Conservation (phyloP, 2,888 invertebrate species). For the Baccha elongata region DNA sequence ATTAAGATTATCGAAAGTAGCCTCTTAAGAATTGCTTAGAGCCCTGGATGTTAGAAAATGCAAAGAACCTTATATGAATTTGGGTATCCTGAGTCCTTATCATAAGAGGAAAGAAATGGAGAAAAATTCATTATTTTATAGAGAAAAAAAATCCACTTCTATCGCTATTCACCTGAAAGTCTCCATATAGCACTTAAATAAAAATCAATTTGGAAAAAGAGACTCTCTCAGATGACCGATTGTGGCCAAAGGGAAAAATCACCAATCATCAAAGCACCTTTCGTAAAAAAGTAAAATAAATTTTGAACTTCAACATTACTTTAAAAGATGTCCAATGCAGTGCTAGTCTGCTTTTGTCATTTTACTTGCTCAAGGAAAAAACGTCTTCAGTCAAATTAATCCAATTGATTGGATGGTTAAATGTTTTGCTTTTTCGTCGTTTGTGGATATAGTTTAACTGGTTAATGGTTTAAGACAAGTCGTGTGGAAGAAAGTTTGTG, state of each 20-base stretch:
- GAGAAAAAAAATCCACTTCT: slow-evolving; percentile 67
- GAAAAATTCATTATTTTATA: slow-evolving; percentile 66
- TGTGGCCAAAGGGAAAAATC: slow-evolving; percentile 32
- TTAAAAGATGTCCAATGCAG: slow-evolving; percentile 51
- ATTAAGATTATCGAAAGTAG: slow-evolving; percentile 74
- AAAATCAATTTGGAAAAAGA: slow-evolving; percentile 59
- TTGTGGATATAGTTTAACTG: slow-evolving; percentile 24
- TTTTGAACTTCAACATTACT: slow-evolving; percentile 17
- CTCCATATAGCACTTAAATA: slow-evolving; percentile 47
- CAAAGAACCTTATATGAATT: slow-evolving; percentile 38
- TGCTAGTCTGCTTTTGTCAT: slow-evolving; percentile 65
- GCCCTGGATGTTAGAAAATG: slow-evolving; percentile 38
- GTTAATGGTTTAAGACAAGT: slow-evolving; percentile 29
- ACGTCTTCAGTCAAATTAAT: slow-evolving; percentile 65
- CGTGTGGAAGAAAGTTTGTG: slow-evolving; percentile 64
- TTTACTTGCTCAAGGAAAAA: slow-evolving; percentile 18
- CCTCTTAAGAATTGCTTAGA: slow-evolving; percentile 66
- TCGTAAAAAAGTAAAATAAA: slow-evolving; percentile 8
- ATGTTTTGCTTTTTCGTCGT: slow-evolving; percentile 21
- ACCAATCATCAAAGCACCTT: slow-evolving; percentile 2
- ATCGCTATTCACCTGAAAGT: slow-evolving; percentile 64
- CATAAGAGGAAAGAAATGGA: not conserved
- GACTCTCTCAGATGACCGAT: slow-evolving; percentile 31
- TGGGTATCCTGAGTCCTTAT: slow-evolving; percentile 28
- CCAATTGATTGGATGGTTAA: slow-evolving; percentile 66